These are phyloP conservation scores for Gallinago paraguaiae DNA, from an alignment of 2,113 vertebrate genomes.

Conservation along the genomic window DNA sequence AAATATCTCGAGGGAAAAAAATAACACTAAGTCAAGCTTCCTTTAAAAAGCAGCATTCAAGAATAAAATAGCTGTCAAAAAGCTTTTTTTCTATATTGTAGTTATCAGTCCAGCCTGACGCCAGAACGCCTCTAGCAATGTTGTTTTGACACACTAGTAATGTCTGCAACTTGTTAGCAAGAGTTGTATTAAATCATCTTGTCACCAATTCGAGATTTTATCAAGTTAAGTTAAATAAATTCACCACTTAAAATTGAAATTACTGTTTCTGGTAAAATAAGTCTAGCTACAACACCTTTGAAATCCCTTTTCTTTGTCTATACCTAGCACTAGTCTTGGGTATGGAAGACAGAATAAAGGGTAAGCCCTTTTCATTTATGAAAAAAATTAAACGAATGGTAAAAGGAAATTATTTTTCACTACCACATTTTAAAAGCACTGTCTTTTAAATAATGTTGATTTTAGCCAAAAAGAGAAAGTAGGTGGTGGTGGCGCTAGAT, in stretches of 20 bases:
- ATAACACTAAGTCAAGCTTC: not conserved
- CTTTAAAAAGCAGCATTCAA: not conserved
- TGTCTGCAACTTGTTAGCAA: constrained; percentile 60
- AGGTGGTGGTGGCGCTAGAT: not conserved
- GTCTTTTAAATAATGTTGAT: not conserved
- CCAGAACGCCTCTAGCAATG: constrained; percentile 23
- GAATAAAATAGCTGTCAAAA: constrained; percentile 5
- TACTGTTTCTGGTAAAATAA: not conserved
- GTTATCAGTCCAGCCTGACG: constrained; percentile 21
- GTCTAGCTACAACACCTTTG: not conserved
- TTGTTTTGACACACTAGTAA: constrained; percentile 29
- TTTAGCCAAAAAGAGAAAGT: not conserved
- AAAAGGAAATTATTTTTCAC: not conserved
- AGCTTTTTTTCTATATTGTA: not conserved
- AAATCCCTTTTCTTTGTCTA: not conserved
- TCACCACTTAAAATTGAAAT: constrained; percentile 1
- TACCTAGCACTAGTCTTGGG: not conserved
- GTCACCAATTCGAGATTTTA: constrained; percentile 34
- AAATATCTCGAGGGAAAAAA: not conserved
- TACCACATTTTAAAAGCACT: not conserved
- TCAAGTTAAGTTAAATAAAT: constrained; percentile 44
- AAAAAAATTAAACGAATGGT: not conserved
- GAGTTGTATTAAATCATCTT: constrained; percentile 46
- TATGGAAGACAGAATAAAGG: not conserved
- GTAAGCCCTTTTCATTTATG: not conserved